Conservation (phyloP, 1,140 invertebrate genomes). For the Drosophila orosa region DNA sequence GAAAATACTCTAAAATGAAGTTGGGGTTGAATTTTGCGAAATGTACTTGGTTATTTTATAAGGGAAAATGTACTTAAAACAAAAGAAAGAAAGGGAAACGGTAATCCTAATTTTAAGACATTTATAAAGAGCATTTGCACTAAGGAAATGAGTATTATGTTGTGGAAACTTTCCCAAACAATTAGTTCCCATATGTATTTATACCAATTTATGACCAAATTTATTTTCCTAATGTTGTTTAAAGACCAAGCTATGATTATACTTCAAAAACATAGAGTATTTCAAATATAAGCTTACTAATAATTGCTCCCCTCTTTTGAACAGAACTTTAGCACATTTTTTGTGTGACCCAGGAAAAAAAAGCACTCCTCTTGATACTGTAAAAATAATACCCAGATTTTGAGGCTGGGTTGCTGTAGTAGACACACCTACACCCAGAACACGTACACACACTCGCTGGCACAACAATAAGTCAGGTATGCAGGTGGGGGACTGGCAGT, state of each 20-base stretch:
- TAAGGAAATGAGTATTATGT: background rate
- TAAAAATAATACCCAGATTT: conserved; percentile 24
- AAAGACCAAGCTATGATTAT: background rate
- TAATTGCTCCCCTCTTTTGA: background rate
- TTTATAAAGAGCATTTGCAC: background rate
- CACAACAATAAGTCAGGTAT: conserved; percentile 71
- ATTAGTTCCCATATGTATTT: background rate
- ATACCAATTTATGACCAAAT: background rate
- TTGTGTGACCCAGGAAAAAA: background rate
- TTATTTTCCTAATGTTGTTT: background rate
- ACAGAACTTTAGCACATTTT: conserved; percentile 18
- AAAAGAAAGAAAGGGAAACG: background rate
- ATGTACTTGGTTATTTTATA: background rate
- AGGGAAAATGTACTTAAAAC: background rate
- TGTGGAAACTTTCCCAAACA: background rate
- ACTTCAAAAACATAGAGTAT: background rate
- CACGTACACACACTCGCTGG: conserved; percentile 31
- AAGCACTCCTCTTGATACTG: conserved; percentile 14
- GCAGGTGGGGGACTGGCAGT: conserved; percentile 9
- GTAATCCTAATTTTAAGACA: background rate
- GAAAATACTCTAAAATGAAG: conserved; percentile 1
- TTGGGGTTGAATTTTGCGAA: background rate
- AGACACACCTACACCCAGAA: conserved; percentile 67
- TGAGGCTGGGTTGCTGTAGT: conserved; percentile 33
- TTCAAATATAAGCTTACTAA: background rate